Evolutionary conservation across 2,888 invertebrate genomes (phyloP), one percentile per base, ranked within the genome.

Genomic region (Creontiades dilutus): DNA sequence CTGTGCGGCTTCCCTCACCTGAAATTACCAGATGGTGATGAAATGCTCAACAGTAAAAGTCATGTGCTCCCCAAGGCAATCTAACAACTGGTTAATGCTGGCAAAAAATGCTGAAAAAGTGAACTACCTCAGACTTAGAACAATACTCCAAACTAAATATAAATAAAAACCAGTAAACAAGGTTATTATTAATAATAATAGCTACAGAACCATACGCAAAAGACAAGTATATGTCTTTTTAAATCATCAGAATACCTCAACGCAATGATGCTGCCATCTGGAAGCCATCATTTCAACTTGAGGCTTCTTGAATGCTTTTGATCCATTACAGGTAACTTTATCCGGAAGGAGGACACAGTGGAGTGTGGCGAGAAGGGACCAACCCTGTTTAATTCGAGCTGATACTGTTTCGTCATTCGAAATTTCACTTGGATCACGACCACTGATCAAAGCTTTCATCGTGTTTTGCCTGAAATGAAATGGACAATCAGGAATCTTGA

Each of bases 191-290:
- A n/a, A n/a, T n/a, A n/a, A n/a, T n/a, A n/a, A n/a, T n/a, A n/a
- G n/a, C n/a, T n/a, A n/a, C n/a, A n/a, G n/a, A n/a, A n/a, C n/a
- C n/a, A n/a, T n/a, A n/a, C n/a, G n/a, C n/a, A n/a, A n/a, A n/a
- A n/a, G n/a, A n/a, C n/a, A n/a, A n/a, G n/a, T n/a, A n/a, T n/a
- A 37, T 37, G 37, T 37, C 2, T 37, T 37, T 37, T 37, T 37
- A 4, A 37, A 37, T 37, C 37, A 37, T 4, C 37, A 37, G 37
- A 37, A 37, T 37, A 98, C 98, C 94, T 99, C 99, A 7, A 99
- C 95, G 93, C 99, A 99, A 92, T 99, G 97, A 94, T 99, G 99
- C 93, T 99, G 99, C 99, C 99, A 99, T 91, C 99, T 95, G 23
- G 99, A 96, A 0, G 99, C 99, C 94, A 99, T 95, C 96, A 99